A percentile compares a stretch with the other conserved stretches of the same genome.
These are phyloP conservation scores for Xyrichtys novacula DNA, from an alignment of 2,797 vertebrate genomes.

Conservation along the genomic window DNA sequence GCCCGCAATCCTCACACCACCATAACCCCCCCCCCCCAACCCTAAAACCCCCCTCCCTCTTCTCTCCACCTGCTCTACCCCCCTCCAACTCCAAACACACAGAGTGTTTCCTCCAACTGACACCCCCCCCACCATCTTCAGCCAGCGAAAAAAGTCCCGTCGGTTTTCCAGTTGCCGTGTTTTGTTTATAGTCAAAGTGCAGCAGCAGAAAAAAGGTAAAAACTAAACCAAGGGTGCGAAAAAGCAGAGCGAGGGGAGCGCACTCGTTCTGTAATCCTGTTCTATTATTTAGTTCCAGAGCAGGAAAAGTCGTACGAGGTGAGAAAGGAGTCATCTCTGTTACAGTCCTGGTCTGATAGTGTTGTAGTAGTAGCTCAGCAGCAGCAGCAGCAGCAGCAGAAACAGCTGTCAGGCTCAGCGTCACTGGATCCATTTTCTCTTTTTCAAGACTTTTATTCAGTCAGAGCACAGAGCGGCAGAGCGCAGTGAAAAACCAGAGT, in stretches of 20 bases:
- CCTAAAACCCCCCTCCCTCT: constrained; percentile 49
- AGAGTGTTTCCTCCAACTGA: constrained; percentile 67
- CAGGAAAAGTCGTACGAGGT: constrained; percentile 65
- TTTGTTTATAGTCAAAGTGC: constrained; percentile 65
- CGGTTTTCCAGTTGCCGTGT: constrained; percentile 72
- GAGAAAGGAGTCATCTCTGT: constrained; percentile 62
- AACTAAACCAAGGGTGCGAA: constrained; percentile 36
- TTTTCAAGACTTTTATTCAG: constrained; percentile 63
- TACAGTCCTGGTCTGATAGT: constrained; percentile 52
- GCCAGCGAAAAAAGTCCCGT: constrained; percentile 72
- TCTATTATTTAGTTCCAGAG: constrained; percentile 51
- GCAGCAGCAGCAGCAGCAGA: constrained; percentile 49
- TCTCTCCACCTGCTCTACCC: constrained; percentile 68
- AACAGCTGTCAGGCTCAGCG: constrained; percentile 48
- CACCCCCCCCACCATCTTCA: constrained; percentile 46
- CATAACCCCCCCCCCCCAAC: constrained; percentile 59
- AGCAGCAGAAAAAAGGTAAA: constrained; percentile 46
- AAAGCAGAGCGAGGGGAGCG: constrained; percentile 6
- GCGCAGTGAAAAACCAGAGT: constrained; percentile 40
- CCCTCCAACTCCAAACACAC: constrained; percentile 40
- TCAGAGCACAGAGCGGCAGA: constrained; percentile 55
- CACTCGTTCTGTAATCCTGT: constrained; percentile 40
- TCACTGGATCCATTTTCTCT: constrained; percentile 57
- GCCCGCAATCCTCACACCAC: constrained; percentile 86
- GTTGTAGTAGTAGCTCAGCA: constrained; percentile 52